phyloP scores from a whole-genome alignment of 2,797 vertebrate species.

The Liparis tanakae region DNA sequence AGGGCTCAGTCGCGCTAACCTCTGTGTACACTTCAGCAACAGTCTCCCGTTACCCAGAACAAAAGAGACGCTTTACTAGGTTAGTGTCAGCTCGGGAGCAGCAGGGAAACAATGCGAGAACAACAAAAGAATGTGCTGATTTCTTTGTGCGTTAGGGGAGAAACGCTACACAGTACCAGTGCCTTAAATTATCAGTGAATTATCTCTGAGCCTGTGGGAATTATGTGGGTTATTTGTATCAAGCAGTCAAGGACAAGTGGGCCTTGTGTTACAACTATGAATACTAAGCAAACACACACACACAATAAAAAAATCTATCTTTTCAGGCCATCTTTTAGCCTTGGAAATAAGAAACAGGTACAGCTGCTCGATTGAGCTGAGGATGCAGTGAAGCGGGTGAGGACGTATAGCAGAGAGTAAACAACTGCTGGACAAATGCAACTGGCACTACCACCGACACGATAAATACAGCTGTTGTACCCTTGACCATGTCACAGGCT shows the following conservation, averaged over 20 bases:
- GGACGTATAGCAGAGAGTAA: constrained; percentile 38
- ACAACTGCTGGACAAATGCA: constrained; percentile 58
- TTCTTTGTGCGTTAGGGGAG: constrained; percentile 56
- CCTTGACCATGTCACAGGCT: constrained; percentile 61
- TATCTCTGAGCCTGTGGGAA: constrained; percentile 81
- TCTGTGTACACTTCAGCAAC: constrained; percentile 79
- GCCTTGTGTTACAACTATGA: constrained; percentile 79
- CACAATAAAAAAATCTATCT: constrained; percentile 67
- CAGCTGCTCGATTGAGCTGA: constrained; percentile 28
- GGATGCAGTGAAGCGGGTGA: constrained; percentile 40
- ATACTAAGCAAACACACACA: constrained; percentile 68
- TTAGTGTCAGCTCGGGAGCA: constrained; percentile 82
- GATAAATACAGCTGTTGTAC: constrained; percentile 69
- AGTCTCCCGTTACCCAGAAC: constrained; percentile 81
- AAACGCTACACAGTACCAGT: constrained; percentile 80
- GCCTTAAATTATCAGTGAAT: constrained; percentile 80
- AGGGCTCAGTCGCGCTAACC: constrained; percentile 79
- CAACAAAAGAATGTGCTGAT: constrained; percentile 80
- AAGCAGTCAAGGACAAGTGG: constrained; percentile 80
- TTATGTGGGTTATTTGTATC: constrained; percentile 81
- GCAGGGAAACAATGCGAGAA: constrained; percentile 71
- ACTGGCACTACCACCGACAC: constrained; percentile 65
- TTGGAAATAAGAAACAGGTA: constrained; percentile 74
- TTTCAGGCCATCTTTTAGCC: constrained; percentile 76
- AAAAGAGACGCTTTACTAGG: constrained; percentile 82